Conservation (phyloP, 2,113 vertebrate species). For the Columba livia region DNA sequence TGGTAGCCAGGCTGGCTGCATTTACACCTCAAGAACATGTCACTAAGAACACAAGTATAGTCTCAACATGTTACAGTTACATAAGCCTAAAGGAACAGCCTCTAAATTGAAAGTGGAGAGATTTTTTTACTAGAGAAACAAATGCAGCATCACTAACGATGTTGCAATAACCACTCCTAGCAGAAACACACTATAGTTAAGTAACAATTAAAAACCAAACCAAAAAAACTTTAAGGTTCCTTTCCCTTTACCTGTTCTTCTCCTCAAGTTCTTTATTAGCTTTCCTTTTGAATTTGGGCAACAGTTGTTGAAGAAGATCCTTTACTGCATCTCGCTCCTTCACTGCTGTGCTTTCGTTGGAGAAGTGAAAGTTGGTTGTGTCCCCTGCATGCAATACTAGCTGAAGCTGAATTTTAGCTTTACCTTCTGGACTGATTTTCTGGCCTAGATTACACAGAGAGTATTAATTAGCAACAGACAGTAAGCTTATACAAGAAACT, state of each 20-base stretch:
- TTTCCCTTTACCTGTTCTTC: slow-evolving; percentile 89
- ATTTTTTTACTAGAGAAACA: neutral
- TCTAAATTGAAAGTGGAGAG: neutral
- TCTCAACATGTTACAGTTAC: slow-evolving; percentile 8
- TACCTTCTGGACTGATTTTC: slow-evolving; percentile 99
- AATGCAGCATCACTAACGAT: neutral
- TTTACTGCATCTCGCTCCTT: slow-evolving; percentile 95
- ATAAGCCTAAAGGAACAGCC: neutral
- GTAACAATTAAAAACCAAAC: neutral
- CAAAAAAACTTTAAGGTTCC: neutral
- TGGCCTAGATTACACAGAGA: slow-evolving; percentile 83
- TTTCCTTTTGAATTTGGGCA: slow-evolving; percentile 98
- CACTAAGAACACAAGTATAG: neutral
- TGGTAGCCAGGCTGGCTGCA: neutral
- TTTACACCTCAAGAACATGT: slow-evolving; percentile 2
- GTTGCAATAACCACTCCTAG: neutral
- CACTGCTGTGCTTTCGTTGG: slow-evolving; percentile 92
- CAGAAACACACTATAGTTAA: neutral
- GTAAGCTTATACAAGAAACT: slow-evolving; percentile 33
- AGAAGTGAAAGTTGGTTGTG: slow-evolving; percentile 96
- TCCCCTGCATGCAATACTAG: slow-evolving; percentile 94
- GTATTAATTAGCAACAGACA: slow-evolving; percentile 20
- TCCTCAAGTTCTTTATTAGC: slow-evolving; percentile 98
- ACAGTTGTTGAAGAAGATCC: slow-evolving; percentile 95
- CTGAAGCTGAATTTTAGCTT: slow-evolving; percentile 98